These are phyloP conservation scores for Pituophis catenifer DNA, from an alignment of 2,113 vertebrate species.

Conservation along the genomic window DNA sequence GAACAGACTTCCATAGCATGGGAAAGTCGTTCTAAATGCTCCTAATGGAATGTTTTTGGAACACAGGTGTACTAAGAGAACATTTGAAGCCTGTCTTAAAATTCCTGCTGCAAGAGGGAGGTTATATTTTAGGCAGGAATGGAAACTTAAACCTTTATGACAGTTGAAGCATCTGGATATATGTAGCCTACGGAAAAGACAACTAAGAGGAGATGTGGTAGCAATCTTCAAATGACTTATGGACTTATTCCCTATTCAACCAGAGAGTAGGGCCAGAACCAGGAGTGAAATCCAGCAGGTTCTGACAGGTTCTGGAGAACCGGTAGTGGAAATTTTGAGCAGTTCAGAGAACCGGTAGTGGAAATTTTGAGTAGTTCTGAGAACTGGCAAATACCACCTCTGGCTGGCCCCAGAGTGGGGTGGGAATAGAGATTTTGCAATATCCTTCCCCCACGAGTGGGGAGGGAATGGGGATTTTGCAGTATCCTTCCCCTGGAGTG, in stretches of 20 bases:
- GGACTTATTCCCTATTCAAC: not conserved
- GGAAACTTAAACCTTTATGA: not conserved
- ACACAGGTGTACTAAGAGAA: not conserved
- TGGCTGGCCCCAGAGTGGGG: too few species aligned
- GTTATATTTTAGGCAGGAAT: not conserved
- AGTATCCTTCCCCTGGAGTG: too few species aligned
- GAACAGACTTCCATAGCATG: not conserved
- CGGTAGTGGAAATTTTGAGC: too few species aligned
- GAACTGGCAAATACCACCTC: too few species aligned
- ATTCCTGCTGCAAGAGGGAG: not conserved
- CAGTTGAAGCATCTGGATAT: not conserved
- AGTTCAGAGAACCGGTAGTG: too few species aligned
- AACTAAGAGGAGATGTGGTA: not conserved
- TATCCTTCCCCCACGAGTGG: too few species aligned
- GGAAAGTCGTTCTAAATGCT: not conserved
- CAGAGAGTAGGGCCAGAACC: not conserved
- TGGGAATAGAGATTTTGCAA: too few species aligned
- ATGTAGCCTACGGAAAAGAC: not conserved
- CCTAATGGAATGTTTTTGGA: not conserved
- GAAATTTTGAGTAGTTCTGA: too few species aligned
- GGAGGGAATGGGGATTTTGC: too few species aligned
- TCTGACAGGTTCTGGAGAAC: too few species aligned
- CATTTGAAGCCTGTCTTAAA: not conserved
- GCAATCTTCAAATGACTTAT: not conserved
- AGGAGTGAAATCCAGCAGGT: too few species aligned